A percentile compares a stretch with the other conserved stretches of the same genome.
Evolutionary conservation across 1,140 invertebrate species (phyloP).

Genomic region (Acyrthosiphon pisum): DNA sequence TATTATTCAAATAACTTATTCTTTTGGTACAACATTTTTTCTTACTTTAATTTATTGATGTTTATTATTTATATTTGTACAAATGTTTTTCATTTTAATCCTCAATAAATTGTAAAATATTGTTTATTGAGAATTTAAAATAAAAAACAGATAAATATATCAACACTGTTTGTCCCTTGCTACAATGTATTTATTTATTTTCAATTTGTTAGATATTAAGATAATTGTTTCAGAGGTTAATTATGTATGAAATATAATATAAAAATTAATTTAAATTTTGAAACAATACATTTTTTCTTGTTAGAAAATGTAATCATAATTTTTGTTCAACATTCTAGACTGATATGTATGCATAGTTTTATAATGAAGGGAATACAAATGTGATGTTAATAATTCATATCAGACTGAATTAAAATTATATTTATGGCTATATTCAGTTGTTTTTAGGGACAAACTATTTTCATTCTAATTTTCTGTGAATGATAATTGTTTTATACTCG

Average conservation of each 20-base stretch:
- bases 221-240: not conserved
- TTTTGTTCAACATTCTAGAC: conserved; percentile 21
- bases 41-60: too few species aligned
- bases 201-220: not conserved
- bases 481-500: not conserved
- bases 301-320: not conserved
- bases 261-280: not conserved
- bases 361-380: not conserved
- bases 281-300: not conserved
- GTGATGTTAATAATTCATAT: not conserved
- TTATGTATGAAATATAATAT: not conserved
- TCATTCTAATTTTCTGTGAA: not conserved
- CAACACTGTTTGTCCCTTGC: not conserved
- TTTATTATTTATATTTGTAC: not conserved
- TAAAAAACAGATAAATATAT: not conserved
- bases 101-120: not conserved
- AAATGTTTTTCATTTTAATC: not conserved
- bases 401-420: not conserved
- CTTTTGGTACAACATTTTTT: not conserved
- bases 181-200: not conserved
- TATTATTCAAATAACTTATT: not conserved
- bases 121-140: not conserved
- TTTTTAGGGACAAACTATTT: not conserved
- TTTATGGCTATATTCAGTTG: not conserved
- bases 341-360: not conserved